Base-by-base conservation (phyloP, 2,113 vertebrate species). In the Lasiurus cinereus region DNA sequence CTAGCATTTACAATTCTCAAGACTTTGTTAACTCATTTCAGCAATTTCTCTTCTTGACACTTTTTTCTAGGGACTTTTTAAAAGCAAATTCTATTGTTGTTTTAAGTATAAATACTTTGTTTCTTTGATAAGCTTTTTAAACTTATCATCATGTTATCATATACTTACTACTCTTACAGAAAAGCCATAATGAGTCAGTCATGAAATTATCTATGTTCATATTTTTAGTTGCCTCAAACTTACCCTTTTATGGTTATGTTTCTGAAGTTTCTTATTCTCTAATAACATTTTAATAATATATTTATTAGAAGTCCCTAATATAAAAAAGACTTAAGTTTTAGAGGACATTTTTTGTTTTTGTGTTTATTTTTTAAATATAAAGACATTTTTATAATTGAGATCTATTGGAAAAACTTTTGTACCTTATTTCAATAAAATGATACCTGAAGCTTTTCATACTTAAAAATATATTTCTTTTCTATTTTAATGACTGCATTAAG, bases 51-150 rank as follows among this genome's bases (percentile, higher is more conserved):
- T 94, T 87, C 36, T 46, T 86, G 31, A 85, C 36, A 88, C 21
- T 66, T 77, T 67, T 52, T 54, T 6, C 24, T 87, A 56, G 66
- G 48, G 16, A 27, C 39, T 93, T 84, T 77, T 72, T 18, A n/a
- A 67, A 93, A 91, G 39, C 5, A 73, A 50, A 91, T 87, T 79
- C 52, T 13, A 36, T 56, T 90, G 15, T 73, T 90, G 82, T 72
- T 93, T 95, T 89, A 92, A 87, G 11, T 91, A 6, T 91, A 52
- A 93, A 56, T n/a, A 82, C 24, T 76, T 90, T 52, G 6, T 90
- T 96, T 93, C 31, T 83, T 82, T 69, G 27, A 43, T 69, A 64
- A 29, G 9, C 31, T 82, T 82, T 86, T 67, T n/a, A 29, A 93
- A 64, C 5, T 62, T 64, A 39, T 11, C 29, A 62, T 52, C 14